These are phyloP conservation scores for Acrobasis consociella DNA, from an alignment of 2,888 invertebrate genomes.

Conservation along the genomic window DNA sequence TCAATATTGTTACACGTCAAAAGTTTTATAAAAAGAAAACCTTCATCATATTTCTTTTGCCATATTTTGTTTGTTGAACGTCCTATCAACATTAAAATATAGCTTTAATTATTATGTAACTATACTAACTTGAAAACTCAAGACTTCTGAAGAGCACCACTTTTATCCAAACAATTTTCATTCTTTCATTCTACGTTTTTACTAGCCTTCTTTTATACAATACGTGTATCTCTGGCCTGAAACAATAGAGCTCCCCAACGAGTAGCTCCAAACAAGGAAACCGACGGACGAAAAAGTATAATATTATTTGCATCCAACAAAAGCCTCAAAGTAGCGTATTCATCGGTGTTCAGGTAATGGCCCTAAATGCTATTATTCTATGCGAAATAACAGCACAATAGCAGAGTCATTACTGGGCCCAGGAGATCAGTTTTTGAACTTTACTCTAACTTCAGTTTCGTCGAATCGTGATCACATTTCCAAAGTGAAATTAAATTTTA, in stretches of 20 bases:
- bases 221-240: neutral
- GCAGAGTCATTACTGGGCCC: slow-evolving; percentile 32
- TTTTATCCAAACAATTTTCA: neutral
- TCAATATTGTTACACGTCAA: no score
- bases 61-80: no score
- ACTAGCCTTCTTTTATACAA: neutral
- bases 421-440: no score
- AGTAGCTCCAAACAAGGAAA: neutral
- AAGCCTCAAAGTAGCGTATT: slow-evolving; percentile 39
- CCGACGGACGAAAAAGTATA: slow-evolving; percentile 27
- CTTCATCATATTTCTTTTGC: no score
- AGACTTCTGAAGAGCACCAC: no score
- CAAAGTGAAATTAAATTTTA: no score
- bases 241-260: slow-evolving; percentile 8
- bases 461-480: no score
- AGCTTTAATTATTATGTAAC: no score
- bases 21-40: no score
- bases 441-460: no score
- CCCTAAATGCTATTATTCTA: slow-evolving; percentile 39
- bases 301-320: slow-evolving; percentile 30
- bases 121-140: no score
- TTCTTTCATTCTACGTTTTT: neutral
- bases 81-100: no score
- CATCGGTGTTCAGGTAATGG: slow-evolving; percentile 46
- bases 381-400: slow-evolving; percentile 38